Base-by-base conservation (phyloP, 1,140 invertebrate genomes). In the Aleiodes sp. region DNA sequence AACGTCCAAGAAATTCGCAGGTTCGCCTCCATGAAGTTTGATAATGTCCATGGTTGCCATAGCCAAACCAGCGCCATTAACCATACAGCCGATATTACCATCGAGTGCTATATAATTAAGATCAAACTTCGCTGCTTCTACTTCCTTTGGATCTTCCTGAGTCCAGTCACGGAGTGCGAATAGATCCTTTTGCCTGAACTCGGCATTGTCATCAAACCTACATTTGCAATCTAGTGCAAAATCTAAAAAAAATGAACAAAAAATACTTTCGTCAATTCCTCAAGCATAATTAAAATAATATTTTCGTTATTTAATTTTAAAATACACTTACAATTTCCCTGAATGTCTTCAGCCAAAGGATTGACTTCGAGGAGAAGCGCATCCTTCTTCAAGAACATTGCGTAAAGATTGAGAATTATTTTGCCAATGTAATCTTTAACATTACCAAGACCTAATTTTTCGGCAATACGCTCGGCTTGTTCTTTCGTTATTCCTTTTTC, bases 1-100 rank as follows among this genome's bases (percentile, higher is more conserved):
- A 57, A 99, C 95, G 83, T 99, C 97, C 14, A 99, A 84, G 84
- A 99, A 99, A 84, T 99, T 99, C 0, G 97, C 97, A 12, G 97
- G 97, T 76, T 91, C 91, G 37, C 97, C 97, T 43, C 96, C 96
- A 82, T 97, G 94, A 1, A 98, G 84, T 80, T 96, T 96, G 41
- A 98, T 98, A 31, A 98, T 96, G 78, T 98, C 96, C 96, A 98
- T 97, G n/a, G 96, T 98, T 26, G 96, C 97, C 97, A 99, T 99
- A 6, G 97, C 97, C n/a, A 99, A 86, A 24, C 97, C 97, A 72
- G 97, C 97, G 19, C 97, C 97, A 87, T 99, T 99, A 0, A 99
- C 97, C 87, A 94, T 89, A 73, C 92, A 93, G 1, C 87, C 92
- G 76, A 93, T 93, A 71, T 90, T 94, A 68, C 97, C 97, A 86